Evolutionary conservation across 2,113 vertebrate genomes (phyloP).

Genomic region (Amphilophus citrinellus): DNA sequence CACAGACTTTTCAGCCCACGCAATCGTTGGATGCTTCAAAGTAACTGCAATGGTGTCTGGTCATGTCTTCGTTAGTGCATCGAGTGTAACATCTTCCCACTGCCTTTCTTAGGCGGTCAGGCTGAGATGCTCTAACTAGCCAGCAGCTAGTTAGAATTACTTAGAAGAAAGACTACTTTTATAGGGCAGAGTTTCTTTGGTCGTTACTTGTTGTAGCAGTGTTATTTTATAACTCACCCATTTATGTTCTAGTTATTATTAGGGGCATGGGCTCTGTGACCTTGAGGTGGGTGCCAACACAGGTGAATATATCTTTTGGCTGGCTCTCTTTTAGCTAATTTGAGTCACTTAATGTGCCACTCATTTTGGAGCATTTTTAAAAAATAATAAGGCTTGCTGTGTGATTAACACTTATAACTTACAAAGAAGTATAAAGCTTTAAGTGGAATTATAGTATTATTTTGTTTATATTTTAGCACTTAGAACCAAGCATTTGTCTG

Average conservation of each 20-base stretch:
- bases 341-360: too few relatives aligned
- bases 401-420: too few relatives aligned
- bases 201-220: not conserved
- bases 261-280: not conserved
- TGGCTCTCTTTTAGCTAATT: not conserved
- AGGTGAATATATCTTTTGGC: not conserved
- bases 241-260: conserved; percentile 9
- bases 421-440: too few relatives aligned
- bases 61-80: not conserved
- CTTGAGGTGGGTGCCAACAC: not conserved
- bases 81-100: not conserved
- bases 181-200: not conserved
- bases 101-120: not conserved
- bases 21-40: not conserved
- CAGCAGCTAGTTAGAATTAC: not conserved
- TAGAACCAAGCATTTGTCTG: too few relatives aligned
- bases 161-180: not conserved
- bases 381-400: too few relatives aligned
- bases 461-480: too few relatives aligned
- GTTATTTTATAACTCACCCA: not conserved
- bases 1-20: too few relatives aligned
- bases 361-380: too few relatives aligned
- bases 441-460: too few relatives aligned
- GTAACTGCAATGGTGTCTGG: not conserved
- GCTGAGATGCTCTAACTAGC: not conserved